These are phyloP conservation scores for Zosterops borbonicus DNA, from an alignment of 2,113 vertebrate genomes.

Conservation along the genomic window DNA sequence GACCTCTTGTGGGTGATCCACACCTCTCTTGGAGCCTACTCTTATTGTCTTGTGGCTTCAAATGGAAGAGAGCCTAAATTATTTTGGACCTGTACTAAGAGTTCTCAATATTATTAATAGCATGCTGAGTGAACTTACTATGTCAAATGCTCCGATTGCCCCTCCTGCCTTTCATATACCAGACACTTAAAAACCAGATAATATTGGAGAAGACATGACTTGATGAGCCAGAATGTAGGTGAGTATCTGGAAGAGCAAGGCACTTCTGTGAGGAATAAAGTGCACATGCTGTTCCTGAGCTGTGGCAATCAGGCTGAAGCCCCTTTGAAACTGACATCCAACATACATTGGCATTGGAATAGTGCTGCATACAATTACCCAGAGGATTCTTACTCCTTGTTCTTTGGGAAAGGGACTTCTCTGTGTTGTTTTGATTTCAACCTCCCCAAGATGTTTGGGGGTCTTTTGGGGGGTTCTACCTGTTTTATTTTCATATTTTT, in stretches of 20 bases:
- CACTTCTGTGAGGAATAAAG: neutral
- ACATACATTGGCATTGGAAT: neutral
- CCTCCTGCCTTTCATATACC: neutral
- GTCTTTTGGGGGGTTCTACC: neutral
- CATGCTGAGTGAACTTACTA: neutral
- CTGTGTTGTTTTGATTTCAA: neutral
- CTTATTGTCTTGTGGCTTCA: conserved; percentile 71
- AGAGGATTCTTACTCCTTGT: neutral
- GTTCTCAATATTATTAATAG: conserved; percentile 43
- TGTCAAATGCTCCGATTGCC: neutral
- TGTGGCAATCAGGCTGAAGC: neutral
- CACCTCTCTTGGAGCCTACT: conserved; percentile 70
- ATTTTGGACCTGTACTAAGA: conserved; percentile 44
- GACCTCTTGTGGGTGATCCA: conserved; percentile 71
- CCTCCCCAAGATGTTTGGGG: neutral
- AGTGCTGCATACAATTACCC: neutral
- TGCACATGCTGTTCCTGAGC: neutral
- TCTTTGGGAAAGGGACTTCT: neutral
- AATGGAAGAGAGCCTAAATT: conserved; percentile 58
- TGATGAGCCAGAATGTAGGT: neutral
- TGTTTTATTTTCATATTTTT: neutral
- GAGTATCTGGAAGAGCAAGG: neutral
- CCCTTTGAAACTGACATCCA: neutral
- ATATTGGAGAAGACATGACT: neutral
- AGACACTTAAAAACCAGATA: neutral